These are phyloP conservation scores for Venustaconcha ellipsiformis DNA, from an alignment of 1,140 invertebrate species.

Conservation along the genomic window DNA sequence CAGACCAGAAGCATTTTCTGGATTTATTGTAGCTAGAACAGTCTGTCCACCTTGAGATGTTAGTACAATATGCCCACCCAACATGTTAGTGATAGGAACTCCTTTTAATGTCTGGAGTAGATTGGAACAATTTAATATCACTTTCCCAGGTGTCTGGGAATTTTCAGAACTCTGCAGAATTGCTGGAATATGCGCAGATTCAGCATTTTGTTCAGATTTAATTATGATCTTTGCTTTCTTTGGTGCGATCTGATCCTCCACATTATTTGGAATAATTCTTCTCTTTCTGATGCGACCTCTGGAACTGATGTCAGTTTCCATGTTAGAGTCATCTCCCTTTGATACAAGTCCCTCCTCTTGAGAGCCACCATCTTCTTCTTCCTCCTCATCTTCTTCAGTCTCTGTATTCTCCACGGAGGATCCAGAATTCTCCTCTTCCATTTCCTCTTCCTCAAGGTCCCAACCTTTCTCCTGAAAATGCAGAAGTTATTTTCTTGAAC, in stretches of 20 bases:
- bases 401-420: conserved; percentile 18
- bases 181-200: background rate
- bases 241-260: conserved; percentile 46
- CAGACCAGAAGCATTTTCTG: conserved; percentile 1
- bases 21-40: conserved; percentile 24
- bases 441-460: conserved; percentile 36
- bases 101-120: too few relatives aligned
- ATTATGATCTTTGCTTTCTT: conserved; percentile 42
- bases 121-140: too few relatives aligned
- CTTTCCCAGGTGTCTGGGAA: conserved; percentile 7
- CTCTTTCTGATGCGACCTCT: conserved; percentile 61
- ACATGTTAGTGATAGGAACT: too few relatives aligned
- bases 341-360: conserved; percentile 3
- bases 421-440: conserved; percentile 26
- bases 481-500: too few relatives aligned
- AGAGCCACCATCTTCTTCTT: conserved; percentile 10
- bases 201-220: background rate
- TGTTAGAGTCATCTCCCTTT: background rate
- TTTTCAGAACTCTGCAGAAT: conserved; percentile 8
- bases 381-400: conserved; percentile 23
- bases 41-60: conserved; percentile 29
- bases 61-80: background rate
- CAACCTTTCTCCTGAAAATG: conserved; percentile 17
- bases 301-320: conserved; percentile 53
- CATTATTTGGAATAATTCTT: conserved; percentile 61